A percentile compares a stretch with the other conserved stretches of the same genome.
Conservation (phyloP, 2,113 vertebrate genomes). For the Elachura formosa region DNA sequence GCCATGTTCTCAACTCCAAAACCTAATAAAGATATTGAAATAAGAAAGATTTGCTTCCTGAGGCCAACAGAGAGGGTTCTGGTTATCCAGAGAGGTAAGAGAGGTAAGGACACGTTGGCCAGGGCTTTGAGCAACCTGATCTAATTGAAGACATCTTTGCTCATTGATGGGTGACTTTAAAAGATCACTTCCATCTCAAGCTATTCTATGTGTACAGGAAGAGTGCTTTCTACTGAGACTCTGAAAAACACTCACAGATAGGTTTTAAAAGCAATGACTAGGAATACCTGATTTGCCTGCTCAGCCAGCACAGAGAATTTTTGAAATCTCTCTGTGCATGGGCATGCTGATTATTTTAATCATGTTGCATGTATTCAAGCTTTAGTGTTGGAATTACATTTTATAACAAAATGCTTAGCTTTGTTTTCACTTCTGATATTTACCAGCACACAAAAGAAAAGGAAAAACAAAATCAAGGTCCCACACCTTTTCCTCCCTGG, state of each 20-base stretch:
- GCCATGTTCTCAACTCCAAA: conserved; percentile 98
- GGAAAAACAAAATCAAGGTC: background rate
- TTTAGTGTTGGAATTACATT: background rate
- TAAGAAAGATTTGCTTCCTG: background rate
- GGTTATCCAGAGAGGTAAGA: background rate
- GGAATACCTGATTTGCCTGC: background rate
- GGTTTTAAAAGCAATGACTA: background rate
- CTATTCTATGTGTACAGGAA: background rate
- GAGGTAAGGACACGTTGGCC: background rate
- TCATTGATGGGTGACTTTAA: background rate
- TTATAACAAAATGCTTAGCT: background rate
- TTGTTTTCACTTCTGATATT: background rate
- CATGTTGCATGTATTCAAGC: background rate
- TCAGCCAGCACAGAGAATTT: background rate
- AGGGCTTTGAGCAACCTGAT: background rate
- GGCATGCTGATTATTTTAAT: background rate
- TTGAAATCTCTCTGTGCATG: background rate
- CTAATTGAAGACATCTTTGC: background rate
- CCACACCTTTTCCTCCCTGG: conserved; percentile 92
- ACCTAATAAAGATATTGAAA: conserved; percentile 64
- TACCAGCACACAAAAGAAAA: background rate
- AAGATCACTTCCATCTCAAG: background rate
- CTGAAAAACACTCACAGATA: background rate
- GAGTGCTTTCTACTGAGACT: background rate
- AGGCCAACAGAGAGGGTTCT: background rate